A percentile compares a stretch with the other conserved stretches of the same genome.
phyloP scores from a whole-genome alignment of 2,888 invertebrate genomes.

The Nesidiocoris tenuis region DNA sequence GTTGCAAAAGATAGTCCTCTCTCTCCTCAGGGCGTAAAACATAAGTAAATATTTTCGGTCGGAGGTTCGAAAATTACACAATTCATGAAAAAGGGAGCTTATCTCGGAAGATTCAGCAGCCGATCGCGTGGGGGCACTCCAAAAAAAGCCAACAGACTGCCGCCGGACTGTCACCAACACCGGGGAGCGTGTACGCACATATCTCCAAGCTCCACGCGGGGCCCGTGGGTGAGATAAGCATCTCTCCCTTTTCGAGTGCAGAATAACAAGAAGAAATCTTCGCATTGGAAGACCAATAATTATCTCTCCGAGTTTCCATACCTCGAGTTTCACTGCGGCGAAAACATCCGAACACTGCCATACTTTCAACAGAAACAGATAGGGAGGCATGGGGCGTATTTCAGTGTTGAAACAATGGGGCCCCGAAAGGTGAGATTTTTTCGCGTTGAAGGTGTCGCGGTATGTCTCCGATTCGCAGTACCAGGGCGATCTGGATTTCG shows the following conservation, averaged over 20 bases:
- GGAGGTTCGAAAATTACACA: too few species aligned
- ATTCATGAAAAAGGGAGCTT: too few species aligned
- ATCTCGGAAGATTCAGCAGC: neutral
- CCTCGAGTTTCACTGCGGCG: neutral
- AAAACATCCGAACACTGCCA: neutral
- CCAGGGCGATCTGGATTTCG: neutral
- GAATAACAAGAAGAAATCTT: neutral
- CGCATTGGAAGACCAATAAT: neutral
- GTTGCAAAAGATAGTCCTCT: too few species aligned
- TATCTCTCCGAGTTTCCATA: neutral
- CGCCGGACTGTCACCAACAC: neutral
- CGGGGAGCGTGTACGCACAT: neutral
- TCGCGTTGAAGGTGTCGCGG: neutral
- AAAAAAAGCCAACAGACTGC: neutral
- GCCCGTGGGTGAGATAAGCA: neutral
- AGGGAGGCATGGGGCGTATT: neutral
- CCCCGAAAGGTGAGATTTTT: neutral
- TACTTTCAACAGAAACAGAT: neutral
- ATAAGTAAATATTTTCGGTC: too few species aligned
- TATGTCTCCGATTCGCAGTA: neutral
- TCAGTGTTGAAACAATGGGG: neutral
- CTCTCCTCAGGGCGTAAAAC: too few species aligned
- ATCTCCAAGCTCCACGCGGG: neutral
- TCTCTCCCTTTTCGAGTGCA: neutral
- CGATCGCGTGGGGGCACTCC: neutral